Evolutionary conservation across 2,113 vertebrate species (phyloP), one percentile per base, ranked within the genome.

Genomic region (Typhlomys cinereus): DNA sequence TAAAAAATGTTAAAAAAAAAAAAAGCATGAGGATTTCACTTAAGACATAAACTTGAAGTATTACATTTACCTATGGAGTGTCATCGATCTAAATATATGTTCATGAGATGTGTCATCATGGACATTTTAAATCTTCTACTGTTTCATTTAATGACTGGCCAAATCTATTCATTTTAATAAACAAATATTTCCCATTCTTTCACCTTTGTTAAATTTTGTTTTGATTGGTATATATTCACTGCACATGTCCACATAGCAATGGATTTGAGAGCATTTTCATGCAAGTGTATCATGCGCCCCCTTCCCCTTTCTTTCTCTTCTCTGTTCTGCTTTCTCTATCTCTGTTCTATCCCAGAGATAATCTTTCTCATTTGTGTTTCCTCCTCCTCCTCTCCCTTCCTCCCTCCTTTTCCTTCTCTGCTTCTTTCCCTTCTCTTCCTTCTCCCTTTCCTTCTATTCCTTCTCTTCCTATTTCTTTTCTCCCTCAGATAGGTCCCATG

Each of bases 111-210:
- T 18, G 34, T 48, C n/a, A 89, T 92, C 31, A 57, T 44, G 20
- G 54, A 86, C 89, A 50, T 80, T 25, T 82, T 90, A 71, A 17
- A 48, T 62, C 20, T 54, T 88, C 27, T 66, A 46, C 29, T 82
- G 66, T 69, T 62, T 46, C 41, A 87, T 83, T 70, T 61, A 92
- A 82, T 64, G 90, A 52, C 54, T 90, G 10, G 23, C 18, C 48
- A 90, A 82, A 76, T 41, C 14, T 71, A 44, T 71, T 67, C 29
- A 66, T 82, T 83, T 67, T 87, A 83, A 94, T 18, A 44, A 86
- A 92, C 14, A 80, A 80, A 44, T 78, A 39, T 41, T 80, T 59
- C 23, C 13, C 36, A 78, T 52, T 80, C 44, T 52, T 61, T 17
- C 4, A 59, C 54, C 20, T 80, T 80, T 61, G 27, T 31, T 41